Base-by-base conservation (phyloP, 1,140 invertebrate genomes). In the Drosophila ficusphila region DNA sequence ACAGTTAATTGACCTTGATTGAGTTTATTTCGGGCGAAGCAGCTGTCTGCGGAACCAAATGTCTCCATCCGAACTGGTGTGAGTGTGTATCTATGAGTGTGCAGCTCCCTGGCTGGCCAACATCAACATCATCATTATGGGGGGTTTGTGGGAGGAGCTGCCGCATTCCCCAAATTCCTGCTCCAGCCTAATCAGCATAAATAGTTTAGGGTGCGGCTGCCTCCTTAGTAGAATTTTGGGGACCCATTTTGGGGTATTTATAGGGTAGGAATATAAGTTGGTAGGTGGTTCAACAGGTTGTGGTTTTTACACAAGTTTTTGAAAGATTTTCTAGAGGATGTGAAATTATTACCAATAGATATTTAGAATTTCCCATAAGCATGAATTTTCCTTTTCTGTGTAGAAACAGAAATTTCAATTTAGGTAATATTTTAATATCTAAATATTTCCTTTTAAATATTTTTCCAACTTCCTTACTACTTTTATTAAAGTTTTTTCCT, bases 1-100 rank as follows among this genome's bases (percentile, higher is more conserved):
- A 90, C 89, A 90, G 89, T 89, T 90, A 90, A 90, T 90, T 90
- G 89, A 90, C 89, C 89, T 90, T 90, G 89, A 90, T 90, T 89
- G 78, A 69, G 79, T 83, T 79, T 71, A 71, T 77, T 88, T 90
- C 57, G 60, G 64, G 33, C 60, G 62, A 67, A 58, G 51, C 47
- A 62, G 42, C 19, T 21, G 33, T 21, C 54, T 47, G 44, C 54
- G 21, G 53, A 57, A 48, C 54, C 54, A 27, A 67, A 67, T 67
- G 61, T 67, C 36, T 67, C 33, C 36, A 44, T 46, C 16, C n/a
- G n/a, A 14, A 0, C n/a, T 2, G 4, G 33, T 23, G 9, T 27
- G 12, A 29, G 19, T 29, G 48, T 11, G 27, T 25, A 34, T 36
- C 31, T 46, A 25, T 36, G 25, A 36, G 31, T 42, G 21, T 16